Conservation (phyloP, 2,797 vertebrate species). For the Darevskia mixta region DNA sequence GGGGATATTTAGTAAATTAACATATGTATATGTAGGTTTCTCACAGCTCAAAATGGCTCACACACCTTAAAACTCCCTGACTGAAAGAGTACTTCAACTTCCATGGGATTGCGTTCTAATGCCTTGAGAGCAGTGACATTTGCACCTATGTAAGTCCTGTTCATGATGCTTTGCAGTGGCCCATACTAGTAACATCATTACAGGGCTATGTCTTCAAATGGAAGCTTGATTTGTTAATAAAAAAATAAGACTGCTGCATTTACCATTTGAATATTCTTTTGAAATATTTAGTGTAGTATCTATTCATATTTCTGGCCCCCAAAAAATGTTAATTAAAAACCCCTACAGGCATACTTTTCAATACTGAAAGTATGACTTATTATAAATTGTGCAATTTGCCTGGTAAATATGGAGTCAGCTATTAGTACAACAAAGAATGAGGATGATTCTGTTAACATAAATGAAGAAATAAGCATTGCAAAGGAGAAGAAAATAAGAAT, state of each 20-base stretch:
- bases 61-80: not conserved
- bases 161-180: not conserved
- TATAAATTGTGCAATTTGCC: not conserved
- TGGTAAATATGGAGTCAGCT: conserved; percentile 70
- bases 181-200: not conserved
- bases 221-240: not conserved
- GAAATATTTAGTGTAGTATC: not conserved
- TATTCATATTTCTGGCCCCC: conserved; percentile 2
- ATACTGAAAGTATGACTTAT: conserved; percentile 3
- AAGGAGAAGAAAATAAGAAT: conserved; percentile 40
- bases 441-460: conserved; percentile 41
- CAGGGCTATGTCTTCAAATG: not conserved
- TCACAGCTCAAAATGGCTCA: not conserved
- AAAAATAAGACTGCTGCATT: not conserved
- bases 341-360: conserved; percentile 2
- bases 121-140: not conserved
- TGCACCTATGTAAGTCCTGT: not conserved
- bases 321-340: not conserved
- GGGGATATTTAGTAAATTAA: not conserved
- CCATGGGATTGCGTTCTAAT: not conserved
- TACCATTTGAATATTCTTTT: not conserved
- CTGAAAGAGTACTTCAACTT: not conserved
- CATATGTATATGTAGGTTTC: not conserved
- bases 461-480: conserved; percentile 48
- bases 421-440: conserved; percentile 43